Percentiles rank a stretch among this genome's conserved stretches.
These are phyloP conservation scores for Fragum fragum DNA, from an alignment of 2,888 invertebrate species.

Conservation along the genomic window DNA sequence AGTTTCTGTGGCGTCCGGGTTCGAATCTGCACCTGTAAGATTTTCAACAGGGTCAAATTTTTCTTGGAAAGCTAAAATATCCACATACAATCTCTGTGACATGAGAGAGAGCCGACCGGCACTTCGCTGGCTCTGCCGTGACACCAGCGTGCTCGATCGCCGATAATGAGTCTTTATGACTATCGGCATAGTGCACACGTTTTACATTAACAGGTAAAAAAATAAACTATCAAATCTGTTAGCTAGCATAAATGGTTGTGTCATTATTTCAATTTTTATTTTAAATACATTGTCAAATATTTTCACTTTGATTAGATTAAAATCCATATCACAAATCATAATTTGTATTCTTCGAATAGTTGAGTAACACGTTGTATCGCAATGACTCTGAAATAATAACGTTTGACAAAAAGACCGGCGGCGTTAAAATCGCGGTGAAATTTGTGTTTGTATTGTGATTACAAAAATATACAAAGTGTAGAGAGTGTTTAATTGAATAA, in stretches of 20 bases:
- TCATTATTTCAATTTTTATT: too few species aligned
- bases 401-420: too few species aligned
- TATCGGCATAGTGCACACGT: not conserved
- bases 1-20: not conserved
- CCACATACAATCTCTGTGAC: conserved; percentile 58
- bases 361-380: too few species aligned
- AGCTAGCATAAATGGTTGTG: too few species aligned
- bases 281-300: too few species aligned
- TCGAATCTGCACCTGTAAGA: conserved; percentile 49
- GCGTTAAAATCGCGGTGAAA: not conserved
- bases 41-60: conserved; percentile 35
- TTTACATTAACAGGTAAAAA: too few species aligned
- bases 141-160: not conserved
- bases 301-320: too few species aligned
- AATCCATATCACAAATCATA: too few species aligned
- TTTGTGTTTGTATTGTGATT: not conserved
- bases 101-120: conserved; percentile 32
- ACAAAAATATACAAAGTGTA: not conserved
- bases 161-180: conserved; percentile 11
- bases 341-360: too few species aligned
- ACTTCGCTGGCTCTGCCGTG: conserved; percentile 6
- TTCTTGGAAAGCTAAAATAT: conserved; percentile 56
- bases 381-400: too few species aligned
- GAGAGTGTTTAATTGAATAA: not conserved
- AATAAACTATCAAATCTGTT: too few species aligned